Evolutionary conservation across 2,797 vertebrate species (phyloP).

Genomic region (Betta splendens): DNA sequence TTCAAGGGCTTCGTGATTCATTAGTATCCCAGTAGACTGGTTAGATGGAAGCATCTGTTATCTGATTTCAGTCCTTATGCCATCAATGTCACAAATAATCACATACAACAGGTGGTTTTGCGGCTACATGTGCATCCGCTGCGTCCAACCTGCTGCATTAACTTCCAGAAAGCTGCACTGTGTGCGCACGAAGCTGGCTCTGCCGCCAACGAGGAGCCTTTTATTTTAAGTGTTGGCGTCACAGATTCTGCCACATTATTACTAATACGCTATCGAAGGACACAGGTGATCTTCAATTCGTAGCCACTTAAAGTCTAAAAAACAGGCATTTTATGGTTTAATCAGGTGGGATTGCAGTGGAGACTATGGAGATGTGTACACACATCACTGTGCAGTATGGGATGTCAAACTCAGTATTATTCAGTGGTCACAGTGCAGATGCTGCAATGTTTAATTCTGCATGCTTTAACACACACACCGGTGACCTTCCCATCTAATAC

Average conservation of each 20-base stretch:
- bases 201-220: constrained; percentile 1
- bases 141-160: constrained; percentile 38
- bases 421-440: constrained; percentile 7
- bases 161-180: constrained; percentile 1
- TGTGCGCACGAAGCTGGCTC: constrained; percentile 1
- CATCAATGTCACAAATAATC: constrained; percentile 80
- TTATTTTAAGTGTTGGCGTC: neutral
- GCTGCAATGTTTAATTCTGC: constrained; percentile 10
- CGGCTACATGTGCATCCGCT: constrained; percentile 51
- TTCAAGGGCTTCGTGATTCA: constrained; percentile 83
- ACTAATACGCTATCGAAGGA: neutral
- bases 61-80: constrained; percentile 81
- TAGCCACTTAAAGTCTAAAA: no score
- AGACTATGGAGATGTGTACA: neutral
- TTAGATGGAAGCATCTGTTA: constrained; percentile 82
- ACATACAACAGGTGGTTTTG: constrained; percentile 78
- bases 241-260: neutral
- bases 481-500: no score
- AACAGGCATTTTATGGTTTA: no score
- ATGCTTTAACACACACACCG: constrained; percentile 11
- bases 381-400: neutral
- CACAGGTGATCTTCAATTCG: no score
- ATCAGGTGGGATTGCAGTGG: neutral
- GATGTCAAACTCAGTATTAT: neutral
- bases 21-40: constrained; percentile 79